Base-by-base conservation (phyloP, 2,113 vertebrate genomes). In the Naja naja region DNA sequence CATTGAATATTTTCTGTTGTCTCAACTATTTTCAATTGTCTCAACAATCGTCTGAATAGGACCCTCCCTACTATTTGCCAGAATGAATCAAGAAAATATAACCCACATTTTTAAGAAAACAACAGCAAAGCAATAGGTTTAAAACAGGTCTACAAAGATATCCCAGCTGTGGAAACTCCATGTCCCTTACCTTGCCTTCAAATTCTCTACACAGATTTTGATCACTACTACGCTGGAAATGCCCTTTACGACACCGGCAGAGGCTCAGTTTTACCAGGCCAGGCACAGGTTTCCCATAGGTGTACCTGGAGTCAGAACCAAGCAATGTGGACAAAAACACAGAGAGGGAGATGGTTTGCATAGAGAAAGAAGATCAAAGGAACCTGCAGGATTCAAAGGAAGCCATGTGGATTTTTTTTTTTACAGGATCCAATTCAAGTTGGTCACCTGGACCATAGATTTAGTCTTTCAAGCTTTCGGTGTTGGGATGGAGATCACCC, bases 191-290 rank as follows among this genome's bases (percentile, higher is more conserved):
- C 87, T 56, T 10, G 4, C 53, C 87, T 3, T 23, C 54, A 23
- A 56, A 89, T 54, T 89, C 87, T 89, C 25, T 23, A 39, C 87
- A 89, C 53, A 89, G 8, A 10, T 1, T 39, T 39, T 11, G 10
- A 5, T 1, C 4, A 0, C 1, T 34, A 1, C 6, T 0, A 25
- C 87, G 25, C 30, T 6, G 3, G 3, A 1, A 0, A 39, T 1
- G 5, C 0, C 1, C 0, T 23, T 34, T 0, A 1, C 22, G 11
- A 12, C 4, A 8, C n/a, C n/a, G 87, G 52, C 87, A 89, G 23
- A 89, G 52, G 0, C 14, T 11, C 20, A 56, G 4, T 8, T 56
- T 55, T n/a, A 56, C 9, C 53, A 39, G n/a, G 18, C 87, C 52
- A 0, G 87, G 34, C 20, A 89, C 53, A 43, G 88, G n/a, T 55